phyloP scores from a whole-genome alignment of 2,888 invertebrate species.

The Sphaerophoria taeniata region DNA sequence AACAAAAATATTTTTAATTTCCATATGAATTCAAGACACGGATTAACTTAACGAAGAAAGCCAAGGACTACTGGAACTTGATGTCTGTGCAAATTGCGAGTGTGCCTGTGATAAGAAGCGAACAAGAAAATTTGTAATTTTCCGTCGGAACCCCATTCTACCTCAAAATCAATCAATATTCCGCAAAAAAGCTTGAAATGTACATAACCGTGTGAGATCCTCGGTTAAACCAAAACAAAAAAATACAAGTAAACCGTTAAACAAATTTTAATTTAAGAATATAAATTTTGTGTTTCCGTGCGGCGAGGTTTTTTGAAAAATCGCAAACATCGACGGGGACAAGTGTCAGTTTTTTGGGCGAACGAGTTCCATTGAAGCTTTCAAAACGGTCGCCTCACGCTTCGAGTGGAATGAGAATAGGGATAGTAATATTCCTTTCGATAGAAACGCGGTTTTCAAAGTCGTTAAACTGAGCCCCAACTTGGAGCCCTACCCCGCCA shows the following conservation, averaged over 20 bases:
- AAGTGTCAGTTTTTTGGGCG: slow-evolving; percentile 75
- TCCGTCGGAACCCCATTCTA: slow-evolving; percentile 70
- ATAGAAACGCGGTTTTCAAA: slow-evolving; percentile 82
- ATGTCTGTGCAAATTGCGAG: slow-evolving; percentile 1
- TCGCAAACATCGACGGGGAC: slow-evolving; percentile 75
- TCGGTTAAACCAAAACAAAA: background rate
- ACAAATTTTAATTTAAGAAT: slow-evolving; percentile 17
- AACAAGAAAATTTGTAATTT: slow-evolving; percentile 26
- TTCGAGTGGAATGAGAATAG: slow-evolving; percentile 83
- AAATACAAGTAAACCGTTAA: background rate
- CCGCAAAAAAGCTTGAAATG: slow-evolving; percentile 56
- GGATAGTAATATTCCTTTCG: slow-evolving; percentile 82
- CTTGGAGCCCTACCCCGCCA: slow-evolving; percentile 84
- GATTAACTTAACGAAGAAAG: slow-evolving; percentile 58
- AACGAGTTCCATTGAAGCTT: slow-evolving; percentile 78
- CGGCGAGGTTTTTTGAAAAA: slow-evolving; percentile 61
- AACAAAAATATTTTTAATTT: background rate
- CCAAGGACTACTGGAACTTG: slow-evolving; percentile 56
- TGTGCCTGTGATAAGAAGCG: slow-evolving; percentile 54
- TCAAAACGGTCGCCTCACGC: slow-evolving; percentile 83
- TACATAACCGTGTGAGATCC: slow-evolving; percentile 19
- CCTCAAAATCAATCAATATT: slow-evolving; percentile 50
- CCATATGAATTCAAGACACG: slow-evolving; percentile 48
- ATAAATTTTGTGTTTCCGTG: slow-evolving; percentile 44
- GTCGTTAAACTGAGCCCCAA: slow-evolving; percentile 84